Percentiles rank a stretch among this genome's conserved stretches.
Conservation (phyloP, 2,888 invertebrate genomes). For the Parnassius glacialis region DNA sequence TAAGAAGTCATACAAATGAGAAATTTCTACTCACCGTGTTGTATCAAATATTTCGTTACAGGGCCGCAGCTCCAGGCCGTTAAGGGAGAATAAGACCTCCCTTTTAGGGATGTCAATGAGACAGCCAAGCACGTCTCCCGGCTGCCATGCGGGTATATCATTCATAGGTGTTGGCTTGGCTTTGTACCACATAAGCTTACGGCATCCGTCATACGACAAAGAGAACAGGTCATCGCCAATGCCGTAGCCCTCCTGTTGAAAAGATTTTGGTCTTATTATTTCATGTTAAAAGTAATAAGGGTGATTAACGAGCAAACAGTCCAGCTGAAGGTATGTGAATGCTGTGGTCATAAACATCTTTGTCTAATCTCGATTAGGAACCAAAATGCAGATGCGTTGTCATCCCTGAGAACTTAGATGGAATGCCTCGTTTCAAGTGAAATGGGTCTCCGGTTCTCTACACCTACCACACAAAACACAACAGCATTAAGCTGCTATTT, state of each 20-base stretch:
- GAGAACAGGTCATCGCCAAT: constrained; percentile 96
- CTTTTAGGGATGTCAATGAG: constrained; percentile 88
- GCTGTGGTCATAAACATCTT: too few relatives aligned
- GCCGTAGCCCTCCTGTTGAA: constrained; percentile 92
- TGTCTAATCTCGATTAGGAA: too few relatives aligned
- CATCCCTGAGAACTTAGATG: too few relatives aligned
- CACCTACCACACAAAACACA: too few relatives aligned
- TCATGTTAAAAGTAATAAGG: too few relatives aligned
- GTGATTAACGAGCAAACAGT: too few relatives aligned
- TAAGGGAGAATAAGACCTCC: constrained; percentile 90
- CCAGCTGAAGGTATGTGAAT: too few relatives aligned
- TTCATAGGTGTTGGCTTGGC: constrained; percentile 84
- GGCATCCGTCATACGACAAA: constrained; percentile 95
- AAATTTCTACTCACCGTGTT: constrained; percentile 81
- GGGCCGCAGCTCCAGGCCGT: constrained; percentile 86
- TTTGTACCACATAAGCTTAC: constrained; percentile 93
- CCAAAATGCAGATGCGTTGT: too few relatives aligned
- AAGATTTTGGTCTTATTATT: not conserved
- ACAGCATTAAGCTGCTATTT: too few relatives aligned
- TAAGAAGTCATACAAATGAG: too few relatives aligned
- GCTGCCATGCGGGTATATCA: constrained; percentile 85
- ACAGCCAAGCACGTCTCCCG: constrained; percentile 93
- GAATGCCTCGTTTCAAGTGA: too few relatives aligned
- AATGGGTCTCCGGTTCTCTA: too few relatives aligned
- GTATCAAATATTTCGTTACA: constrained; percentile 88